Base-by-base conservation (phyloP, 2,113 vertebrate genomes). In the Melospiza georgiana region DNA sequence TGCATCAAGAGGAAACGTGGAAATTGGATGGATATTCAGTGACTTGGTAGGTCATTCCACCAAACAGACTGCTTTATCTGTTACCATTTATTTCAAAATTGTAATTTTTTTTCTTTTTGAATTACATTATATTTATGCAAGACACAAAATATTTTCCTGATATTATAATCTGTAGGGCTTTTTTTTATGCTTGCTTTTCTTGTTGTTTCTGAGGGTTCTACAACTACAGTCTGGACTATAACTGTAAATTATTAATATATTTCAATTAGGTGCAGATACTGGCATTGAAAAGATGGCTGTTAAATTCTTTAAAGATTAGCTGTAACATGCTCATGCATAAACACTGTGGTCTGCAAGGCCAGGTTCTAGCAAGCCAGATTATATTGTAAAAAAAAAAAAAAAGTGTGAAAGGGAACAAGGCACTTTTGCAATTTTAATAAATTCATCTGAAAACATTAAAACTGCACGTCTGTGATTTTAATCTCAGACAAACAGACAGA, bases 361-460 rank as follows among this genome's bases (percentile, higher is more conserved):
- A 35, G 9, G 31, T 48, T 52, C 11, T 23, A 48, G 23, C 10
- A 67, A 90, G 43, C 0, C 8, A 37, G 87, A 63, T 72, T 15
- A 52, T 1, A 25, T 54, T n/a, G 51, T 6, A 13, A 65, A 37
- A 20, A 84, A 30, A 41, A 41, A 41, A 41, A 33, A 58, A 51
- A 44, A 0, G 4, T 14, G 4, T 19, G 11, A 83, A 81, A 63
- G 4, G 2, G 8, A 88, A 25, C 13, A 58, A 86, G 6, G 1
- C 22, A 35, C 43, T 92, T 74, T 68, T 35, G 55, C 37, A 46
- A 20, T 67, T 78, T 85, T 22, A 49, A 14, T 65, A 72, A 16
- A 24, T 20, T 35, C n/a, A 79, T 8, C 9, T 2, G 5, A 82
- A 83, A 84, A 12, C 9, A 9, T 15, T 39, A 74, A 63, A 7